These are phyloP conservation scores for Pterocles gutturalis DNA, from an alignment of 2,113 vertebrate species.

Conservation along the genomic window DNA sequence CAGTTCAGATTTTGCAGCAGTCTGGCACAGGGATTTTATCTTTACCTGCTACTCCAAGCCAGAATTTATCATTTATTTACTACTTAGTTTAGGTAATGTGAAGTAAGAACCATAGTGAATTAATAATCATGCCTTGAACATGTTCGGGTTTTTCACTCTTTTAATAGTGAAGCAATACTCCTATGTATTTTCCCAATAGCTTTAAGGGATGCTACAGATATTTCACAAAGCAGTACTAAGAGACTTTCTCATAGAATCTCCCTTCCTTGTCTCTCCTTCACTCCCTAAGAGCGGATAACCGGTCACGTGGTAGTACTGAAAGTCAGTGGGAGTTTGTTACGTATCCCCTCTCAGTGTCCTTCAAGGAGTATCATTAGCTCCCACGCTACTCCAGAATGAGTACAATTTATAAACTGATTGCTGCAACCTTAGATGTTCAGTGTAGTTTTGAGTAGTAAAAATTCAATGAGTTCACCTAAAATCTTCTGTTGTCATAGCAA, in stretches of 20 bases:
- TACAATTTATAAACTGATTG: not conserved
- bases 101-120: not conserved
- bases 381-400: not conserved
- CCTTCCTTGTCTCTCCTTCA: not conserved
- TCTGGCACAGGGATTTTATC: not conserved
- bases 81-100: not conserved
- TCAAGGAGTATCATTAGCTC: not conserved
- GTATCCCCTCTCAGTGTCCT: not conserved
- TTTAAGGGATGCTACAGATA: not conserved
- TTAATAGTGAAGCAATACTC: not conserved
- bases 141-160: rapidly evolving
- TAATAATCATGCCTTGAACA: not conserved
- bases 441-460: not conserved
- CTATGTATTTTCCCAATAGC: not conserved
- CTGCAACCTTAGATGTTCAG: not conserved
- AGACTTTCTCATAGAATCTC: not conserved
- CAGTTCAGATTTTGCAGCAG: not conserved
- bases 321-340: not conserved
- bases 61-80: not conserved
- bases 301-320: not conserved
- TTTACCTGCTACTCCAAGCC: not conserved
- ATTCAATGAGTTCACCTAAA: not conserved
- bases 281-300: not conserved
- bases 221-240: not conserved
- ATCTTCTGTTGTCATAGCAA: not conserved